Conservation (phyloP, 2,888 invertebrate genomes). For the Epinotia demarniana region DNA sequence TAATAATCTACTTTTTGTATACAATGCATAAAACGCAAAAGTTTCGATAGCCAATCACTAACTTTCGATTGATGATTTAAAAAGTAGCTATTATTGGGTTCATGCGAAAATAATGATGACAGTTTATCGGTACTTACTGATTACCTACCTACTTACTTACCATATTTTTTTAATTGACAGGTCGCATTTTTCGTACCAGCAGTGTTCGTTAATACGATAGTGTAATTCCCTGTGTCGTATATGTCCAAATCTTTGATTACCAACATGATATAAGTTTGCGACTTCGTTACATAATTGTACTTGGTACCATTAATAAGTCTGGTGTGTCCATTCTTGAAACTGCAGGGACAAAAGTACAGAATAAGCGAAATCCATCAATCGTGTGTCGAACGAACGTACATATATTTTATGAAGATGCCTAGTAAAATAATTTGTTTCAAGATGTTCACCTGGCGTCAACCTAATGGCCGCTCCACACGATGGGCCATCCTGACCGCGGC, state of each 20-base stretch:
- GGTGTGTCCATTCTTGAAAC: slow-evolving; percentile 22
- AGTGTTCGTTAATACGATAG: slow-evolving; percentile 61
- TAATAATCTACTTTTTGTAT: no score
- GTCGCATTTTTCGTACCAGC: slow-evolving; percentile 52
- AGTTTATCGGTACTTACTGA: background rate
- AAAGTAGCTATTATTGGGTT: no score
- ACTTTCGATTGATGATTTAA: no score
- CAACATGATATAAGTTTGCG: slow-evolving; percentile 49
- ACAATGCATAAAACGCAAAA: no score
- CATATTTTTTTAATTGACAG: slow-evolving; percentile 57
- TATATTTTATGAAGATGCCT: background rate
- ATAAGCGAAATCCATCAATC: slow-evolving; percentile 16
- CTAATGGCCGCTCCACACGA: no score
- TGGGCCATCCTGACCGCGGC: no score
- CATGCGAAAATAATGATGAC: no score
- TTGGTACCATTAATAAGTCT: slow-evolving; percentile 47
- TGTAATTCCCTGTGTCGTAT: slow-evolving; percentile 68
- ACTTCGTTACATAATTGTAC: slow-evolving; percentile 47
- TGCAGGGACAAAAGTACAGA: background rate
- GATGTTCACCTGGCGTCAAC: no score
- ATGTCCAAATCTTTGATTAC: slow-evolving; percentile 55
- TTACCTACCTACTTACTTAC: slow-evolving; percentile 53
- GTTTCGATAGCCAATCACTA: no score
- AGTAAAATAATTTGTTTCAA: no score
- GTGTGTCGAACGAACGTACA: background rate